These are phyloP conservation scores for Holacanthus passer DNA, from an alignment of 2,113 vertebrate genomes.

Conservation along the genomic window DNA sequence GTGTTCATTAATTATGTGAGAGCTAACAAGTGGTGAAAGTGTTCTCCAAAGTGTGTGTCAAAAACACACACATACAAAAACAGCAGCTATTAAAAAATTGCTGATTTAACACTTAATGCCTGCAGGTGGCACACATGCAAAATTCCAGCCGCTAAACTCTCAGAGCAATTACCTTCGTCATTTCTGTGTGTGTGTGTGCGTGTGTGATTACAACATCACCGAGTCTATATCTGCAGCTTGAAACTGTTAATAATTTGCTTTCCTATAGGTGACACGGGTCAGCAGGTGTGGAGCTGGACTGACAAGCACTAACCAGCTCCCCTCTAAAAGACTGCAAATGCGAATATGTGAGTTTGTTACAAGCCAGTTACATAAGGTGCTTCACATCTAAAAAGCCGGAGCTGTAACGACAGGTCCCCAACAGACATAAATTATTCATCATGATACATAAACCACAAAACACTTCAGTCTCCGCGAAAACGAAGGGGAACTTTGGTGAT, in stretches of 20 bases:
- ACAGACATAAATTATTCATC: slow-evolving; percentile 42
- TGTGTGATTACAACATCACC: not conserved
- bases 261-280: slow-evolving; percentile 2
- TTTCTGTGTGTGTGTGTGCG: not conserved
- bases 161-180: not conserved
- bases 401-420: slow-evolving; percentile 30
- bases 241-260: not conserved
- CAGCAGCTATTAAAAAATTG: not conserved
- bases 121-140: not conserved
- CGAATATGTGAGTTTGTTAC: slow-evolving; percentile 16
- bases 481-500: not conserved
- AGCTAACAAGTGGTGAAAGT: not conserved
- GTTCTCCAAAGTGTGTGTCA: not conserved
- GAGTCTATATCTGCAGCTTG: not conserved
- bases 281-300: not conserved
- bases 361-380: slow-evolving; percentile 28
- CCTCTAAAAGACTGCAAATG: slow-evolving; percentile 6
- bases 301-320: not conserved
- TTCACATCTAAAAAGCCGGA: slow-evolving; percentile 27
- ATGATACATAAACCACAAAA: slow-evolving; percentile 46
- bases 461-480: slow-evolving; percentile 26
- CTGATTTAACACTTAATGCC: not conserved
- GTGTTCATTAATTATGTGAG: not conserved
- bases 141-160: not conserved
- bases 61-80: not conserved